Evolutionary conservation across 2,113 vertebrate species (phyloP).

Genomic region (Centropristis striata): DNA sequence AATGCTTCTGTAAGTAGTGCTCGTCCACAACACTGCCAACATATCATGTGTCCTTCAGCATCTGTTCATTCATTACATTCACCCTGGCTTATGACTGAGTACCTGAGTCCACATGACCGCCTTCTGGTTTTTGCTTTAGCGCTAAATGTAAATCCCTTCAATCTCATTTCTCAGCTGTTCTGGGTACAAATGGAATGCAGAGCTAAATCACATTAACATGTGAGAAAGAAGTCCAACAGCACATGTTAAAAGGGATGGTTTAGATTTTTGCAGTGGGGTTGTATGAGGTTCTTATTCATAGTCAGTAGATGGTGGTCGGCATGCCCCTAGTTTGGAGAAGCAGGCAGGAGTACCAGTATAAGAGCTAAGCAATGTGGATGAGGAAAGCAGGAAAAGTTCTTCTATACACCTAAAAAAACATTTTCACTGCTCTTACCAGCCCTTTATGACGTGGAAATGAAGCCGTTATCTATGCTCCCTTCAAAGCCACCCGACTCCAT

Average conservation of each 20-base stretch:
- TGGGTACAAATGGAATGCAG: not conserved
- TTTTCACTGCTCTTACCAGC: too few species aligned
- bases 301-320: too few species aligned
- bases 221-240: not conserved
- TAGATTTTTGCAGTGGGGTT: not conserved
- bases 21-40: not conserved
- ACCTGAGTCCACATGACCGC: constrained; percentile 51
- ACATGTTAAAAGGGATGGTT: not conserved
- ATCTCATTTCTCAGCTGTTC: constrained; percentile 5
- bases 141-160: constrained; percentile 22
- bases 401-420: too few species aligned
- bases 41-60: not conserved
- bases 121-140: constrained; percentile 2
- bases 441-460: too few species aligned
- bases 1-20: not conserved
- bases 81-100: constrained; percentile 18
- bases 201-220: not conserved
- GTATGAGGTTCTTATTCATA: not conserved
- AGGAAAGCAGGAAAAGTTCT: too few species aligned
- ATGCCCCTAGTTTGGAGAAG: too few species aligned
- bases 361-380: too few species aligned
- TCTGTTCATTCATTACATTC: constrained; percentile 10
- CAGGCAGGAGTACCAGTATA: too few species aligned
- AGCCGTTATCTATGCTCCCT: too few species aligned
- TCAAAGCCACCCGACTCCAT: too few species aligned